A percentile compares a stretch with the other conserved stretches of the same genome.
These are phyloP conservation scores for Cephus runcator DNA, from an alignment of 2,888 invertebrate genomes.

Conservation along the genomic window DNA sequence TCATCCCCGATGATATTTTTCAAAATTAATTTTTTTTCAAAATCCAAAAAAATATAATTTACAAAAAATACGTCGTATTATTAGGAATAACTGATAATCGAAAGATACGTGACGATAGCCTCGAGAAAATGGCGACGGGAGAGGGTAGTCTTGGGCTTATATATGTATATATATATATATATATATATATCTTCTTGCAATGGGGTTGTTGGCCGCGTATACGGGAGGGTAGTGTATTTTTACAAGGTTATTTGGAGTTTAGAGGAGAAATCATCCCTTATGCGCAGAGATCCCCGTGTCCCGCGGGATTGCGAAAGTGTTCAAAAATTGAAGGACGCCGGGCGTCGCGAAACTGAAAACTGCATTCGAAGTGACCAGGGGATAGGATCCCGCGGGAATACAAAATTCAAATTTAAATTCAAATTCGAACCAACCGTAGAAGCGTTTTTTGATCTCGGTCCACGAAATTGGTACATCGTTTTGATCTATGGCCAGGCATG, in stretches of 20 bases:
- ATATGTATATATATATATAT: neutral
- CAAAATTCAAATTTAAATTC: slow-evolving; percentile 59
- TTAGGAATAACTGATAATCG: neutral
- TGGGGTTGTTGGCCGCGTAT: neutral
- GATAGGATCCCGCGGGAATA: slow-evolving; percentile 42
- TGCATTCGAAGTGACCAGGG: slow-evolving; percentile 62
- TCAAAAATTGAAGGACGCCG: slow-evolving; percentile 62
- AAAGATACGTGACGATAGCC: neutral
- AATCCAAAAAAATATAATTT: neutral
- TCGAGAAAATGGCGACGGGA: neutral
- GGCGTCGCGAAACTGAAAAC: slow-evolving; percentile 46
- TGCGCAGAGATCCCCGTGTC: slow-evolving; percentile 32
- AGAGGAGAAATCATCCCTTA: slow-evolving; percentile 20
- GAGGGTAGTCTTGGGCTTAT: neutral
- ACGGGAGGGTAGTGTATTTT: slow-evolving; percentile 40
- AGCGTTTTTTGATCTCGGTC: slow-evolving; percentile 39
- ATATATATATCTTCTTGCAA: neutral
- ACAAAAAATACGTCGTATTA: neutral
- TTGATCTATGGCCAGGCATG: slow-evolving; percentile 30
- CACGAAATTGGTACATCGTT: slow-evolving; percentile 40
- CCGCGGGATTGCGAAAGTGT: slow-evolving; percentile 37
- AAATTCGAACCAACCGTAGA: slow-evolving; percentile 43
- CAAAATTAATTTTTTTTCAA: neutral
- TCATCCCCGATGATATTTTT: neutral
- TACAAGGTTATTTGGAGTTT: slow-evolving; percentile 58